Evolutionary conservation across 2,888 invertebrate species (phyloP).

Genomic region (Poecilobothrus nobilitatus): DNA sequence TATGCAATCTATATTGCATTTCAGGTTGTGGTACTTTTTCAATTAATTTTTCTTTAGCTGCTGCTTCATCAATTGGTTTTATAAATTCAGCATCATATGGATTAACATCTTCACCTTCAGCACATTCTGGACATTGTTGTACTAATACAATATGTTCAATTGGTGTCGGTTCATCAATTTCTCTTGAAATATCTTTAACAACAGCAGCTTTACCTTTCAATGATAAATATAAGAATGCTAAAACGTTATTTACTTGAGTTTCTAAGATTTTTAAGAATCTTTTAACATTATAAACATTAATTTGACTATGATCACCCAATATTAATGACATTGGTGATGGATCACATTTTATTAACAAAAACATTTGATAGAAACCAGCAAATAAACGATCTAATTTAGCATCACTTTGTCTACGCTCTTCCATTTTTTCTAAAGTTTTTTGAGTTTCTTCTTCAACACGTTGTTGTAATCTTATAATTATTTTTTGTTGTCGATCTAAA

Average conservation of each 20-base stretch:
- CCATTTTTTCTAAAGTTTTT: constrained; percentile 25
- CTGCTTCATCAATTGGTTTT: constrained; percentile 20
- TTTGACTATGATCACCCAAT: constrained; percentile 50
- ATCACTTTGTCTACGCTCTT: constrained; percentile 28
- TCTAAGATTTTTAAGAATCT: constrained; percentile 50
- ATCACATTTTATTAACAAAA: constrained; percentile 47
- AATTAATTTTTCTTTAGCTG: constrained; percentile 33
- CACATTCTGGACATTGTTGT: constrained; percentile 43
- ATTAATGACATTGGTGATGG: constrained; percentile 46
- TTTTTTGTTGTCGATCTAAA: constrained; percentile 31
- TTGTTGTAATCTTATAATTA: constrained; percentile 29
- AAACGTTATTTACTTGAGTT: constrained; percentile 46
- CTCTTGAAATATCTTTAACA: constrained; percentile 35
- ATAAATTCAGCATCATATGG: constrained; percentile 36
- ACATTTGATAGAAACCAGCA: constrained; percentile 33
- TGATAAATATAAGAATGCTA: constrained; percentile 45
- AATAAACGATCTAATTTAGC: constrained; percentile 30
- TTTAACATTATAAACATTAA: constrained; percentile 50
- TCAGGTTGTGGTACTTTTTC: constrained; percentile 41
- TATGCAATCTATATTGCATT: constrained; percentile 42
- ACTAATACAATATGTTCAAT: constrained; percentile 46
- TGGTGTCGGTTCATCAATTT: constrained; percentile 41
- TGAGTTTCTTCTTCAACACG: constrained; percentile 25
- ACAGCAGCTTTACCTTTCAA: constrained; percentile 37
- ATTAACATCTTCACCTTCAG: constrained; percentile 41